Percentiles rank a stretch among this genome's conserved stretches.
Conservation (phyloP, 1,140 invertebrate species). For the Melanaphis sacchari region DNA sequence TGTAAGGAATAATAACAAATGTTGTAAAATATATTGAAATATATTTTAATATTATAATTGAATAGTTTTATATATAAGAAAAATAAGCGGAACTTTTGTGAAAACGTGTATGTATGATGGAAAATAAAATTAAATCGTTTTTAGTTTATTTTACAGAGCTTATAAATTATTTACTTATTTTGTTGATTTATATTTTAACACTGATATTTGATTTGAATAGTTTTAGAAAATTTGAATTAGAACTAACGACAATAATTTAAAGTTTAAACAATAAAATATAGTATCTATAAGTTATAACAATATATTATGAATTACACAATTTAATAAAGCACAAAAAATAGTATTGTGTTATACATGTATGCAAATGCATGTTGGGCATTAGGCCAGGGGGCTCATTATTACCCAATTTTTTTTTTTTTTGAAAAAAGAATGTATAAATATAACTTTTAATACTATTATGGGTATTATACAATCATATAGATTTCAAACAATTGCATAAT, state of each 20-base stretch:
- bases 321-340: no score
- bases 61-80: no score
- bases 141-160: neutral
- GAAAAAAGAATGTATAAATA: neutral
- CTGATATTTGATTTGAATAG: neutral
- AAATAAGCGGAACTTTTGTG: no score
- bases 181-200: neutral
- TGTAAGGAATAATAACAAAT: no score
- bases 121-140: neutral
- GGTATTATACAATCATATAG: no score
- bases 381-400: no score
- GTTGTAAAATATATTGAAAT: neutral
- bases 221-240: neutral
- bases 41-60: neutral
- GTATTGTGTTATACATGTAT: no score
- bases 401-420: no score
- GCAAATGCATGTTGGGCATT: no score
- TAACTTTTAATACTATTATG: no score
- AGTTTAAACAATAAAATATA: neutral
- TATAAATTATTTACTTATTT: neutral
- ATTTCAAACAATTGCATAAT: no score
- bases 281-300: neutral
- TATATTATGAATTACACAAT: neutral
- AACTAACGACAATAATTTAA: neutral
- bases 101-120: no score